Percentiles rank a stretch among this genome's conserved stretches.
Conservation (phyloP, 2,888 invertebrate genomes). For the Brenthis daphne region DNA sequence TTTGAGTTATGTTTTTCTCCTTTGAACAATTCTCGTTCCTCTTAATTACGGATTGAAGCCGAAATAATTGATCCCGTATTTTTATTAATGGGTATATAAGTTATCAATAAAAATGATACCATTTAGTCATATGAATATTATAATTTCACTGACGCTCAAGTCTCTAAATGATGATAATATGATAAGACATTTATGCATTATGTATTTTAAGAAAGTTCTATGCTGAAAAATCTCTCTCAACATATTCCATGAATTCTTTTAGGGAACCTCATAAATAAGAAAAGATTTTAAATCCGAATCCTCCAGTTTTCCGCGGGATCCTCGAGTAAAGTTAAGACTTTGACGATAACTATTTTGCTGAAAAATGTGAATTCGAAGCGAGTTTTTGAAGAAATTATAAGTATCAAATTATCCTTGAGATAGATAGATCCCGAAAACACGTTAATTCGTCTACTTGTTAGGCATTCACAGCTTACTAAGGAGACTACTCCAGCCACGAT, state of each 20-base stretch:
- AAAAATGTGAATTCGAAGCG: slow-evolving; percentile 17
- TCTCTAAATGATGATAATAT: slow-evolving; percentile 13
- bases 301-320: slow-evolving; percentile 12
- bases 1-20: neutral
- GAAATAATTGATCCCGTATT: too few relatives aligned
- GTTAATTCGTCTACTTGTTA: slow-evolving; percentile 50
- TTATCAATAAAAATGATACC: too few relatives aligned
- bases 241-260: slow-evolving; percentile 39
- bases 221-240: slow-evolving; percentile 34
- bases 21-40: neutral
- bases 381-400: slow-evolving; percentile 27
- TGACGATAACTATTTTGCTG: slow-evolving; percentile 18
- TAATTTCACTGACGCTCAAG: neutral
- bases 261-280: slow-evolving; percentile 36
- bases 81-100: too few relatives aligned
- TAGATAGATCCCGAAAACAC: slow-evolving; percentile 47
- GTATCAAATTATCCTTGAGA: slow-evolving; percentile 19
- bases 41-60: neutral
- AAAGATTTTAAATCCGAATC: slow-evolving; percentile 28
- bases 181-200: slow-evolving; percentile 29
- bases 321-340: slow-evolving; percentile 15
- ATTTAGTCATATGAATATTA: too few relatives aligned
- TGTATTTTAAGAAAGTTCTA: slow-evolving; percentile 28
- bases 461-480: slow-evolving; percentile 40
- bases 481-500: slow-evolving; percentile 13